Base-by-base conservation (phyloP, 1,140 invertebrate genomes). In the Drosophila nigrodunni region DNA sequence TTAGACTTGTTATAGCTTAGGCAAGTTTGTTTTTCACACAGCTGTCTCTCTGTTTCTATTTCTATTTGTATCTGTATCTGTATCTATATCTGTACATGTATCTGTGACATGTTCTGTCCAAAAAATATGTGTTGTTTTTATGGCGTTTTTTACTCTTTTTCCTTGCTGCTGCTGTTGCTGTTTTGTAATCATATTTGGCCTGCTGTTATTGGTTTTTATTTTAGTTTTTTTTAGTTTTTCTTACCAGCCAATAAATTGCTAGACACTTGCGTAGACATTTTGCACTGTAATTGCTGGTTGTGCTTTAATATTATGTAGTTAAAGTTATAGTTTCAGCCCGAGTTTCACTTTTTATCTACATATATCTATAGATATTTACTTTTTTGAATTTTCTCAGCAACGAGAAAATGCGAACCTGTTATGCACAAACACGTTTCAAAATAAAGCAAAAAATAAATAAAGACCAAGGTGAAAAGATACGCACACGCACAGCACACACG, bases 171-270 rank as follows among this genome's bases (percentile, higher is more conserved):
- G 25, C 18, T 21, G 18, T 2, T 30, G 25, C 25, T 52, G 46
- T 62, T 54, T 61, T 55, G 49, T 46, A 49, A n/a, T 62, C 72
- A 54, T 62, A 75, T 62, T 70, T 70, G 59, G 72, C 25, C 49
- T 49, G 52, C 13, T 65, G 49, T 46, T 41, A 15, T 66, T 55
- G 52, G 41, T 46, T 62, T 71, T 60, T 39, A 15, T 70, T 52
- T 43, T 59, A 46, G 15, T 21, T 62, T 41, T 54, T 54, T 49
- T 21, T 30, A 30, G 25, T 30, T 30, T 30, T 30, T 30, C 88
- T 91, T 90, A 91, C 88, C 88, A 50, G 81, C 78, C 78, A 91
- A 82, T 80, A 91, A 77, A 80, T 82, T 91, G 74, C 83, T 75
- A 82, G 88, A 85, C 74, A 91, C 83, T 87, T 91, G 88, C 49